Evolutionary conservation across 2,797 vertebrate species (phyloP).

Genomic region (Lycodopsis pacificus): DNA sequence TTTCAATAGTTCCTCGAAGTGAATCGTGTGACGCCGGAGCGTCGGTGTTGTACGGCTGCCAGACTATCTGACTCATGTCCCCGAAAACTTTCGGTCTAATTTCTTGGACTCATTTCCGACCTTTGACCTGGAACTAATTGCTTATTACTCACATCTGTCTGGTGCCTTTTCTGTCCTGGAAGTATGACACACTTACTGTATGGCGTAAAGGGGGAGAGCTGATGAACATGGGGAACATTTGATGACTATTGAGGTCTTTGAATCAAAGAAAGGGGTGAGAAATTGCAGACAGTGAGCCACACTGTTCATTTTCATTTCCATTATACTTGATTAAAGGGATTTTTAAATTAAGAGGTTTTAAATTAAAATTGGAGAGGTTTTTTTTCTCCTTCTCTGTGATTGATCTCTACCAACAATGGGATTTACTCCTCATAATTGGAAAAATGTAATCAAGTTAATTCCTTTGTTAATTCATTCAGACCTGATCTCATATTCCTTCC

Average conservation of each 20-base stretch:
- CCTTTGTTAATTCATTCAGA: slow-evolving; percentile 66
- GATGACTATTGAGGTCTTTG: slow-evolving; percentile 22
- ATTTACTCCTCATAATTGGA: slow-evolving; percentile 75
- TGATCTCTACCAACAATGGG: slow-evolving; percentile 71
- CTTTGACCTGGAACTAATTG: slow-evolving; percentile 54
- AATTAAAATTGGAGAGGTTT: slow-evolving; percentile 55
- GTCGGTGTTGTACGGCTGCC: neutral
- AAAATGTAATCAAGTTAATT: slow-evolving; percentile 77
- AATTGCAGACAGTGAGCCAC: slow-evolving; percentile 31
- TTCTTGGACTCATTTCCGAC: slow-evolving; percentile 37
- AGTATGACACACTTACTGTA: slow-evolving; percentile 19
- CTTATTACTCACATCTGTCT: slow-evolving; percentile 37
- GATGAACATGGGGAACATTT: slow-evolving; percentile 3
- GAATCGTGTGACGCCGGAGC: neutral
- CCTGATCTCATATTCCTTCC: slow-evolving; percentile 33
- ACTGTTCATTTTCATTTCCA: slow-evolving; percentile 61
- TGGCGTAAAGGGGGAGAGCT: neutral
- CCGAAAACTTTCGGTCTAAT: slow-evolving; percentile 25
- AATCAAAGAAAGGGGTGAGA: slow-evolving; percentile 11
- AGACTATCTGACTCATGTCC: slow-evolving; percentile 33
- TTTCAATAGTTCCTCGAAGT: neutral
- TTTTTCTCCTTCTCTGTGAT: slow-evolving; percentile 54
- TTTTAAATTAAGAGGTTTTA: slow-evolving; percentile 60
- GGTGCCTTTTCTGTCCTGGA: slow-evolving; percentile 20
- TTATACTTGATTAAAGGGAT: slow-evolving; percentile 70